Percentiles rank a stretch among this genome's conserved stretches.
phyloP scores from a whole-genome alignment of 2,888 invertebrate genomes.

The Cantharis rustica region DNA sequence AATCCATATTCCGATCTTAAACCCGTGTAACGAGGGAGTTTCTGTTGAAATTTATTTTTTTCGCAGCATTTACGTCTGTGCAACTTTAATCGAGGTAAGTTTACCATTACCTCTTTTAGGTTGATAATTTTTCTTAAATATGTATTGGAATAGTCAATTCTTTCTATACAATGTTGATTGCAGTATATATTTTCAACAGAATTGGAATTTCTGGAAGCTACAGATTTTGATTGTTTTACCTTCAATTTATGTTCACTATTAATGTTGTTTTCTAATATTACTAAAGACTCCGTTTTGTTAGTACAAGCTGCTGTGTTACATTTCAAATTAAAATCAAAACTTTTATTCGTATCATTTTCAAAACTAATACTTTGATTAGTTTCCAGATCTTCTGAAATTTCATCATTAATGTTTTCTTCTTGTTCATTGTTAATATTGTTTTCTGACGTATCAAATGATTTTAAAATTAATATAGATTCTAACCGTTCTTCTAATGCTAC shows the following conservation, averaged over 20 bases:
- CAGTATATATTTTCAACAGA: slow-evolving; percentile 42
- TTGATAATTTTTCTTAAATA: slow-evolving; percentile 47
- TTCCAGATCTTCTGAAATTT: slow-evolving; percentile 23
- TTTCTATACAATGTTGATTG: slow-evolving; percentile 52
- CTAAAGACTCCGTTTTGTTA: background rate
- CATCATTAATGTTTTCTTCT: slow-evolving; percentile 34
- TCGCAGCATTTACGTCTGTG: slow-evolving; percentile 51
- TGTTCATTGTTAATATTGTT: slow-evolving; percentile 42
- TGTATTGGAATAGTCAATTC: slow-evolving; percentile 49
- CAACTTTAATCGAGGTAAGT: slow-evolving; percentile 51
- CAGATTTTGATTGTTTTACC: background rate
- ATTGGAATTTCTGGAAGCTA: background rate
- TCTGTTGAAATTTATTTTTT: slow-evolving; percentile 52
- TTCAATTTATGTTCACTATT: background rate
- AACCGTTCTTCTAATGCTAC: slow-evolving; percentile 9
- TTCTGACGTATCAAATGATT: slow-evolving; percentile 37
- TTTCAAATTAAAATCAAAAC: slow-evolving; percentile 9
- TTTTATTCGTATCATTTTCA: background rate
- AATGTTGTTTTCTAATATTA: background rate
- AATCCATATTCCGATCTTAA: slow-evolving; percentile 61
- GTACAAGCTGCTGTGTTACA: background rate
- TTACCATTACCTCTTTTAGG: slow-evolving; percentile 45
- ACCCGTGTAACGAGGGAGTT: slow-evolving; percentile 60
- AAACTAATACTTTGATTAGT: too few relatives aligned
- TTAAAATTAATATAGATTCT: slow-evolving; percentile 16